A percentile compares a stretch with the other conserved stretches of the same genome.
phyloP scores from a whole-genome alignment of 1,140 invertebrate species.

The Bombyx mori region ASM3026992v2 NC_085109.1:7544501-7545000 shows the following conservation, averaged over 20 bases:
- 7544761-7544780: constrained; percentile 56
- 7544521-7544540: constrained; percentile 42
- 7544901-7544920: constrained; percentile 44
- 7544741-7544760: constrained; percentile 64
- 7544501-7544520: constrained; percentile 49
- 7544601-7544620: constrained; percentile 46
- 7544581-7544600: constrained; percentile 61
- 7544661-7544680: constrained; percentile 61
- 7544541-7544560: constrained; percentile 68
- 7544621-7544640: constrained; percentile 61
- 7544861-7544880: constrained; percentile 39
- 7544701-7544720: constrained; percentile 62
- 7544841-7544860: constrained; percentile 38
- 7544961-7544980: constrained; percentile 36
- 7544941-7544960: constrained; percentile 49
- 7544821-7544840: constrained; percentile 52
- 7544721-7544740: constrained; percentile 65
- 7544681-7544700: constrained; percentile 56
- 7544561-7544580: constrained; percentile 69
- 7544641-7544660: constrained; percentile 35
- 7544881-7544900: constrained; percentile 52
- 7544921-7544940: constrained; percentile 39
- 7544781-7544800: constrained; percentile 63
- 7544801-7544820: constrained; percentile 47
- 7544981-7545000: constrained; percentile 42